A percentile compares a stretch with the other conserved stretches of the same genome.
Evolutionary conservation across 2,888 invertebrate species (phyloP).

Genomic region (Agrochola litura): DNA sequence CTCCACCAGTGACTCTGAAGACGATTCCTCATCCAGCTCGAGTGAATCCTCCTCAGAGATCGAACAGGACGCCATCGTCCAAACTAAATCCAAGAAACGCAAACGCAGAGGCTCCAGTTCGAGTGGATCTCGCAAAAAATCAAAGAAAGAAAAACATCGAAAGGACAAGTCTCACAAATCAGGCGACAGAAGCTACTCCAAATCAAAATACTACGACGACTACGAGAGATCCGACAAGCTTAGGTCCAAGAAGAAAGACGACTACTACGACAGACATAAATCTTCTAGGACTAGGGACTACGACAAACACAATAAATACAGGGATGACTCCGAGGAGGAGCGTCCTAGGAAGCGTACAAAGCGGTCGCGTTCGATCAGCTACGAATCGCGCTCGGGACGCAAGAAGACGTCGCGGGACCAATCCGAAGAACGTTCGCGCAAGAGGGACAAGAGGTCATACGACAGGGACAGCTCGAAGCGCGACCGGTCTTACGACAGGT

Average conservation of each 20-base stretch:
- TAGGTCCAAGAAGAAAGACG: conserved; percentile 78
- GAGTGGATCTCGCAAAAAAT: conserved; percentile 78
- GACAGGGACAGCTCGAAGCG: conserved; percentile 78
- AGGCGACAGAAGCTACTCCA: conserved; percentile 75
- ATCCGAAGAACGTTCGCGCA: conserved; percentile 76
- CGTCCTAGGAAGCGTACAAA: conserved; percentile 80
- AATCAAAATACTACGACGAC: conserved; percentile 78
- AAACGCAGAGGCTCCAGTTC: conserved; percentile 82
- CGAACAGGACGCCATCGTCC: conserved; percentile 74
- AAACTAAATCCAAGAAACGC: conserved; percentile 79
- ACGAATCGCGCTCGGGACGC: conserved; percentile 79
- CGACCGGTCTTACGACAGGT: conserved; percentile 68
- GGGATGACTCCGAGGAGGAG: conserved; percentile 84
- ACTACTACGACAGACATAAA: conserved; percentile 79
- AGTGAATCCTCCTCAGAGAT: conserved; percentile 78
- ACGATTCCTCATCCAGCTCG: conserved; percentile 78
- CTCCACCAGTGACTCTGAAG: conserved; percentile 84
- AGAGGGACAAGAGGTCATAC: conserved; percentile 77
- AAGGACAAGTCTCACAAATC: conserved; percentile 75
- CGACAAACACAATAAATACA: conserved; percentile 77
- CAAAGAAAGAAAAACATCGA: conserved; percentile 79
- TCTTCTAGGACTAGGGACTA: conserved; percentile 80
- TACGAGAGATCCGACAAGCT: conserved; percentile 76
- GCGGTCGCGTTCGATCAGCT: conserved; percentile 83
- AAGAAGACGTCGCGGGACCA: conserved; percentile 74